A percentile compares a stretch with the other conserved stretches of the same genome.
These are phyloP conservation scores for Drosophila prostipennis DNA, from an alignment of 2,888 invertebrate genomes.

Conservation along the genomic window DNA sequence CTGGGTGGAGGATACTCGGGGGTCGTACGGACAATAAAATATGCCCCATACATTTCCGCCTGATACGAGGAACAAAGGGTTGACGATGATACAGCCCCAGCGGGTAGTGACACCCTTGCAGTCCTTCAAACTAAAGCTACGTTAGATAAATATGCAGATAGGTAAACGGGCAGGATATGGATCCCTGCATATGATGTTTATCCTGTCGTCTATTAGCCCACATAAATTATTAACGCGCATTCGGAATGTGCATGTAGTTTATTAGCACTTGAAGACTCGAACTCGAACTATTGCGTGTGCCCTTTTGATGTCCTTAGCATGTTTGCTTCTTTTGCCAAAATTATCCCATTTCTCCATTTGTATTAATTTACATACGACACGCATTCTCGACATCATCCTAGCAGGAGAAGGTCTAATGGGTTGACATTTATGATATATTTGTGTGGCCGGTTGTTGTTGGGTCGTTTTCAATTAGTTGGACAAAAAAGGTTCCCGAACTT, in stretches of 20 bases:
- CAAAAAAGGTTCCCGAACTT: neutral
- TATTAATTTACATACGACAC: conserved; percentile 81
- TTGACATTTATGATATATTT: conserved; percentile 59
- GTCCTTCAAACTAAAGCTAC: neutral
- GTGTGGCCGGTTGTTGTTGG: conserved; percentile 46
- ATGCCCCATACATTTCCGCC: conserved; percentile 70
- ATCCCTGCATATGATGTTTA: conserved; percentile 70
- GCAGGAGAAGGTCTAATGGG: conserved; percentile 14
- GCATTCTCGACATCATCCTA: conserved; percentile 61
- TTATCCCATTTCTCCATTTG: conserved; percentile 49
- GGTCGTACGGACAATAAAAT: conserved; percentile 39
- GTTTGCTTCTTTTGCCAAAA: conserved; percentile 48
- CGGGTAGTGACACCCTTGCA: conserved; percentile 39
- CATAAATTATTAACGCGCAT: conserved; percentile 77
- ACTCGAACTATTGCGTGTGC: conserved; percentile 50
- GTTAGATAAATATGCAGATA: conserved; percentile 21
- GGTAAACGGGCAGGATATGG: conserved; percentile 22
- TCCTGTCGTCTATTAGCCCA: conserved; percentile 63
- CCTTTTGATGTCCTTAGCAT: conserved; percentile 77
- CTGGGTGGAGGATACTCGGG: conserved; percentile 15
- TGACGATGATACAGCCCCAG: conserved; percentile 65
- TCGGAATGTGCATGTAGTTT: conserved; percentile 73
- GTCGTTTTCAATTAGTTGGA: conserved; percentile 46
- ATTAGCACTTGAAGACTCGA: conserved; percentile 74
- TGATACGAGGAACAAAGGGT: conserved; percentile 55